Evolutionary conservation across 2,113 vertebrate species (phyloP), one percentile per base, ranked within the genome.

Genomic region (Toxotes jaculatrix): DNA sequence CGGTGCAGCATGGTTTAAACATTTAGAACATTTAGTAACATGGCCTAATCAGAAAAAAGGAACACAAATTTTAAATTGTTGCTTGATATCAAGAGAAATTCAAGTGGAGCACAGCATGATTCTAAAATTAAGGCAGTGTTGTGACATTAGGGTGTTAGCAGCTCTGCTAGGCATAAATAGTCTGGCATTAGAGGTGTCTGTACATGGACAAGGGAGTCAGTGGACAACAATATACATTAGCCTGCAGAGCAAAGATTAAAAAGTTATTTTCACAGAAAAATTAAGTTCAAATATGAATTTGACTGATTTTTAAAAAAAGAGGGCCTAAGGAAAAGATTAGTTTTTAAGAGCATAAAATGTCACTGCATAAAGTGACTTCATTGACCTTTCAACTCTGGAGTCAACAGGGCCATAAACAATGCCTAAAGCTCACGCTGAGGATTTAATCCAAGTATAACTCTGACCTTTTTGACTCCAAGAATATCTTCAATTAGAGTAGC

Each of bases 401-500:
- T 19, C 17, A 77, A 49, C 17, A 49, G 1, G 16, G 2, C 7
- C 27, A 60, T 47, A 36, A 74, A 63, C 1, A 66, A 3, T 8
- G 10, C 38, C 34, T 4, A 32, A 57, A 51, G 17, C 21, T 43
- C 13, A 27, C 9, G 31, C 55, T 66, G 55, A 64, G 6, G 2
- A 74, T 17, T 72, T n/a, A 62, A 57, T 53, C 27, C 8, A 67
- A 49, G 21, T 23, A 17, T 2, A 62, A 43, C 53, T 34, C 94
- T 73, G 80, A 99, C 97, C 97, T 99, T 98, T 96, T 98, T 99
- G 74, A 98, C 97, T 74, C 97, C 97, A 82, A 99, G 93, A 87
- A 99, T 98, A 86, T 99, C 97, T 93, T 99, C 97, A 79, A 99
- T 97, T 55, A 99, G 95, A 0, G 97, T 97, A n/a, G 97, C 97